These are phyloP conservation scores for Echinarachnius parma DNA, from an alignment of 53 echinoderm and acorn worm species.

Conservation along the genomic window DNA sequence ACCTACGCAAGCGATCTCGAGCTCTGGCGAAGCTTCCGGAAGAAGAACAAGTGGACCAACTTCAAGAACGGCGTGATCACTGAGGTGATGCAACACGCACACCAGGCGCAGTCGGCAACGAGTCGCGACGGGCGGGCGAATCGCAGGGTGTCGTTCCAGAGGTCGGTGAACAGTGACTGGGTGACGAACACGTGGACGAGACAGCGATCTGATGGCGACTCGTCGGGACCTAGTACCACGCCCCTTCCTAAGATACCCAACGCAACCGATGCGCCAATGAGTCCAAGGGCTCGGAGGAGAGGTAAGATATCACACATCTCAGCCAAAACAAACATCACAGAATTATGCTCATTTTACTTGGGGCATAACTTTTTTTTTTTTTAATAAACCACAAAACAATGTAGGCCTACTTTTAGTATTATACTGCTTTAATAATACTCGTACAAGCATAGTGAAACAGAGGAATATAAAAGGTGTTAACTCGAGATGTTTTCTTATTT, in stretches of 20 bases:
- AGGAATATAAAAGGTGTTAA: no score
- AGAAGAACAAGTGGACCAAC: slow-evolving; percentile 83
- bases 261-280: not conserved
- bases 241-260: slow-evolving; percentile 25
- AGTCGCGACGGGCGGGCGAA: slow-evolving; percentile 11
- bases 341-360: not conserved
- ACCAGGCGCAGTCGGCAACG: slow-evolving; percentile 32
- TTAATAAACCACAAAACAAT: no score
- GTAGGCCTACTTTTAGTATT: no score
- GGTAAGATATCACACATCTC: not conserved
- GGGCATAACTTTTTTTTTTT: no score
- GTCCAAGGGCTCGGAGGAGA: slow-evolving; percentile 14
- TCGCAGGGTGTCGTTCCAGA: not conserved
- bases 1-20: slow-evolving; percentile 67
- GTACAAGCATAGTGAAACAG: no score
- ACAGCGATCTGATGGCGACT: slow-evolving; percentile 3
- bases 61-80: slow-evolving; percentile 80
- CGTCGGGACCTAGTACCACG: slow-evolving; percentile 12
- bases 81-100: slow-evolving; percentile 55
- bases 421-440: no score
- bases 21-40: slow-evolving; percentile 79
- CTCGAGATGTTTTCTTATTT: not conserved
- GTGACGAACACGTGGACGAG: slow-evolving; percentile 28
- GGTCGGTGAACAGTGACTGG: slow-evolving; percentile 26
- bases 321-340: not conserved